A percentile compares a stretch with the other conserved stretches of the same genome.
Evolutionary conservation across 1,140 invertebrate genomes (phyloP).

Genomic region (Cyphomyrmex costatus): DNA sequence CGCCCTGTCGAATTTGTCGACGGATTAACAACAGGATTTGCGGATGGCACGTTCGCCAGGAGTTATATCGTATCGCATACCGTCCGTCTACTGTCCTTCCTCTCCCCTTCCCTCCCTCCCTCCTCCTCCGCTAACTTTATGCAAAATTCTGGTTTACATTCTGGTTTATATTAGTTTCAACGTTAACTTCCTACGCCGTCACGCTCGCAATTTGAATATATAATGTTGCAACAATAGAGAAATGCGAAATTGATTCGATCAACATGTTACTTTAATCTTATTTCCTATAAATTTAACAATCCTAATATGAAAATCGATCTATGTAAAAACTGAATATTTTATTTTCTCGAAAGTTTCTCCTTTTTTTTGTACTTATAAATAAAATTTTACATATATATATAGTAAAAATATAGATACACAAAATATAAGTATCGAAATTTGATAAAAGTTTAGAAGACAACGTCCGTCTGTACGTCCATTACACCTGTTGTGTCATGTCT

Average conservation of each 20-base stretch:
- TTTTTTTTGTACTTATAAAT: not conserved
- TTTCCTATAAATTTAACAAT: not conserved
- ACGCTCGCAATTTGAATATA: constrained; percentile 24
- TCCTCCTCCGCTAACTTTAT: constrained; percentile 20
- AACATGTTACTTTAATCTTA: not conserved
- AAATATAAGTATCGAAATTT: not conserved
- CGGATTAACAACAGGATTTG: constrained; percentile 59
- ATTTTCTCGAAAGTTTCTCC: not conserved
- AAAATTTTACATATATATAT: not conserved
- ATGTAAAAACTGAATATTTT: not conserved
- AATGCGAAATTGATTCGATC: not conserved
- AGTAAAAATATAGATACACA: not conserved
- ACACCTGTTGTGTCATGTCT: constrained; percentile 22
- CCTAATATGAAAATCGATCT: not conserved
- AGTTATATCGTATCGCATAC: not conserved
- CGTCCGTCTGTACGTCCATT: not conserved
- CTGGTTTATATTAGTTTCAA: constrained; percentile 7
- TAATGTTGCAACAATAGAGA: constrained; percentile 1
- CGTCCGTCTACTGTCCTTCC: not conserved
- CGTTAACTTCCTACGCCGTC: not conserved
- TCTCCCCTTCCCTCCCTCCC: not conserved
- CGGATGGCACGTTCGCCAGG: constrained; percentile 30
- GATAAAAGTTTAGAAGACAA: not conserved
- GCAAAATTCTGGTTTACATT: constrained; percentile 34
- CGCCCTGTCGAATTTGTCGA: constrained; percentile 48